phyloP scores from a whole-genome alignment of 2,113 vertebrate genomes.

The Osmerus mordax region DNA sequence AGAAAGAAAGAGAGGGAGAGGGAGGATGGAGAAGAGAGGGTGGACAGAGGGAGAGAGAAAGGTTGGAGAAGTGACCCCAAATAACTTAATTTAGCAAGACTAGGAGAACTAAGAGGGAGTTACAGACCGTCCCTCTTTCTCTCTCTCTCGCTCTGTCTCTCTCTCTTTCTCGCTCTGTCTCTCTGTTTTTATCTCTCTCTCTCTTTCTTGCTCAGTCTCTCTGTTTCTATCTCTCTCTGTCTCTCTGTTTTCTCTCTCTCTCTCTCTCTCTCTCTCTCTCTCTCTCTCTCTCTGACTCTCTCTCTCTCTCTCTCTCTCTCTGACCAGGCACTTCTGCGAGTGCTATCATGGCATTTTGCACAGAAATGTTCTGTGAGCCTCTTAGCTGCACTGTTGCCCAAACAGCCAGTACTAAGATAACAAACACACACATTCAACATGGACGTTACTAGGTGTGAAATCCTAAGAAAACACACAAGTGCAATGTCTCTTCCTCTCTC shows the following conservation, averaged over 20 bases:
- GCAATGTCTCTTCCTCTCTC: background rate
- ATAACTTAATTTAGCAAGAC: slow-evolving; percentile 82
- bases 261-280: background rate
- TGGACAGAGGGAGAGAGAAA: slow-evolving; percentile 55
- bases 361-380: slow-evolving; percentile 15
- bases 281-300: slow-evolving; percentile 62
- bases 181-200: no score
- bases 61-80: slow-evolving; percentile 79
- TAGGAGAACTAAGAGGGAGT: slow-evolving; percentile 69
- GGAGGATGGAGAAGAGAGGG: slow-evolving; percentile 7
- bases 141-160: slow-evolving; percentile 3
- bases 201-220: background rate
- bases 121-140: slow-evolving; percentile 57
- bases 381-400: slow-evolving; percentile 25
- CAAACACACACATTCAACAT: slow-evolving; percentile 17
- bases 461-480: background rate
- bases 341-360: slow-evolving; percentile 44
- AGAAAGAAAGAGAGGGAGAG: slow-evolving; percentile 66
- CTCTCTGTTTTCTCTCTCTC: background rate
- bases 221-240: background rate
- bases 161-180: background rate
- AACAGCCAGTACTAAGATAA: slow-evolving; percentile 28
- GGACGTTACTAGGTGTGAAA: slow-evolving; percentile 18
- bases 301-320: background rate
- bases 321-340: background rate